Evolutionary conservation across 2,113 vertebrate genomes (phyloP).

Genomic region (Amphiprion percula): DNA sequence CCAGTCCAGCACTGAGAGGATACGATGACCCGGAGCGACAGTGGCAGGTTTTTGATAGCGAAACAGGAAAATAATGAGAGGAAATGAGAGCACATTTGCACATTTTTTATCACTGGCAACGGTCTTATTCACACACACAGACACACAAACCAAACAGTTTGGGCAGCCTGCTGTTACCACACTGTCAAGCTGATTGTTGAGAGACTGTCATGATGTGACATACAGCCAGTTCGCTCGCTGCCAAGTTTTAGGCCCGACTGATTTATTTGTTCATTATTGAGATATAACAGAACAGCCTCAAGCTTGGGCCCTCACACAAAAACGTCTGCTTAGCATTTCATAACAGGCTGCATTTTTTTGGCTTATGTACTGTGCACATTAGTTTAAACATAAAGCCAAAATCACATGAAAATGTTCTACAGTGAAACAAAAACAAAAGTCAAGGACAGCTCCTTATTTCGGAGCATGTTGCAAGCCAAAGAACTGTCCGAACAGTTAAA

Average conservation of each 20-base stretch:
- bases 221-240: slow-evolving; percentile 26
- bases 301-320: slow-evolving; percentile 16
- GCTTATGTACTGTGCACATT: not conserved
- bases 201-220: slow-evolving; percentile 55
- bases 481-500: slow-evolving; percentile 3
- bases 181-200: slow-evolving; percentile 38
- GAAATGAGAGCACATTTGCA: slow-evolving; percentile 33
- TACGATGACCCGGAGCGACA: not conserved
- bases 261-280: slow-evolving; percentile 64
- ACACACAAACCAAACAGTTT: slow-evolving; percentile 36
- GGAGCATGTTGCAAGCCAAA: slow-evolving; percentile 5
- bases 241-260: slow-evolving; percentile 50
- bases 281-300: slow-evolving; percentile 35
- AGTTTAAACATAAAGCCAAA: slow-evolving; percentile 16
- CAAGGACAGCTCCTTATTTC: not conserved
- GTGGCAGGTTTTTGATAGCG: slow-evolving; percentile 5
- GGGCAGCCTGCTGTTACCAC: slow-evolving; percentile 48
- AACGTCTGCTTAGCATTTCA: slow-evolving; percentile 15
- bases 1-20: slow-evolving; percentile 28
- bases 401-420: not conserved
- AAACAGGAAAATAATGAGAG: slow-evolving; percentile 14
- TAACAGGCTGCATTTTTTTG: slow-evolving; percentile 21
- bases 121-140: slow-evolving; percentile 21
- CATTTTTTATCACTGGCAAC: slow-evolving; percentile 18
- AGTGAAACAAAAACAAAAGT: not conserved